Evolutionary conservation across 2,888 invertebrate genomes (phyloP), one percentile per base, ranked within the genome.

Genomic region (Mythimna ferrago): DNA sequence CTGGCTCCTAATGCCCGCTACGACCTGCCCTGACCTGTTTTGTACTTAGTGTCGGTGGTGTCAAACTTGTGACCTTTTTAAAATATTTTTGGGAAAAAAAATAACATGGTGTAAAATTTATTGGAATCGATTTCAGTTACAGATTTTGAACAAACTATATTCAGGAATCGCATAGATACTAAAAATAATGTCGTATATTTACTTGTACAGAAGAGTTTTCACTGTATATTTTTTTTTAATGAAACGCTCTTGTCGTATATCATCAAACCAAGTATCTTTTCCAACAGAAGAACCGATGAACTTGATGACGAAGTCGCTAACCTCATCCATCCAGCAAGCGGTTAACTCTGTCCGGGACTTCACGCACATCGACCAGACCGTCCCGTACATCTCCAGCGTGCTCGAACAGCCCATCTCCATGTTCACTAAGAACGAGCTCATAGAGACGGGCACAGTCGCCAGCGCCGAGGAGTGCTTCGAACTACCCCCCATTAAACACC

Each of bases 381-480:
- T 94, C 16, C 94, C 95, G 0, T 94, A 94, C 90, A 93, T 95
- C 79, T 89, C 91, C 71, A 93, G 94, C 87, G 95, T 95, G 0
- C 88, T 95, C 1, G 95, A 95, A 73, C 95, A 94, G 48, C 95
- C 94, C 7, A 92, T 94, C 68, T 89, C 94, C 14, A 88, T 94
- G 76, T 91, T 95, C 87, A 92, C 94, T 0, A 91, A 91, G 54
- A 91, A 92, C 88, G 94, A 94, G 71, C 78, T 85, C 44, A 84
- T 89, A 81, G 96, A 91, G 82, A 91, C 90, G 16, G 93, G 91
- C 21, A 87, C 94, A 0, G 97, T 91, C 48, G 86, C 90, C 16
- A 97, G 96, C 86, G 98, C 98, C 0, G 98, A 98, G 88, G 98
- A 98, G 91, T 98, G 98, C 79, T 97, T 97, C 87, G 98, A 98